Base-by-base conservation (phyloP, 2,113 vertebrate species). In the Gavia stellata region DNA sequence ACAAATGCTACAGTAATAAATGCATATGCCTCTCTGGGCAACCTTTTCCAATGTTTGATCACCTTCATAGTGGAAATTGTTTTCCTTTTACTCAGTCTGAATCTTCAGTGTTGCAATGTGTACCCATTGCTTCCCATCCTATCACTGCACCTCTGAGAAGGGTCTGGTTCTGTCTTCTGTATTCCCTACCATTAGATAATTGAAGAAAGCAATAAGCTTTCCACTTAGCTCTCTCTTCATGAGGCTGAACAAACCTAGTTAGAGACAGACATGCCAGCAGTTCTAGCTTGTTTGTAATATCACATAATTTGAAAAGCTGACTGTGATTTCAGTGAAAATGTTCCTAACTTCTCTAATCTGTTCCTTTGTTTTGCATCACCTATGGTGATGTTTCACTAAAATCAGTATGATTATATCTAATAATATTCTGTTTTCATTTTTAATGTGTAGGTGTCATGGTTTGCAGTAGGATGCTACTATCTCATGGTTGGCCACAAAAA, bases 401-500 rank as follows among this genome's bases (percentile, higher is more conserved):
- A 47, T 94, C 26, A 91, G 17, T 26, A n/a, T 81, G 28, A 55
- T 92, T 92, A 10, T 14, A 24, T 47, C 36, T 93, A 75, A 63
- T 70, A 40, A 70, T 75, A 52, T 3, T 95, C 34, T 73, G 6
- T 84, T 96, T 94, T 97, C 45, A 78, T 88, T 94, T 94, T 92
- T 65, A 47, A 86, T 87, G 14, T 94, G 50, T 95, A 99, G 99
- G 99, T 99, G 5, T 99, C 99, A 6, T 99, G 99, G 99, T 99
- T 99, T 98, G 99, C 99, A 71, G 99, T 99, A 86, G 99, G 99
- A 68, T 99, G 99, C 97, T 99, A 99, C 85, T 99, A 99, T 98
- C 99, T 99, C 82, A 99, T 99, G 99, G 99, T 99, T 44, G 99
- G 99, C 50, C 99, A 99, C 96, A 99, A 99, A 98, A 99, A 99